These are phyloP conservation scores for Dryomyza anilis DNA, from an alignment of 2,888 invertebrate species.

Conservation along the genomic window DNA sequence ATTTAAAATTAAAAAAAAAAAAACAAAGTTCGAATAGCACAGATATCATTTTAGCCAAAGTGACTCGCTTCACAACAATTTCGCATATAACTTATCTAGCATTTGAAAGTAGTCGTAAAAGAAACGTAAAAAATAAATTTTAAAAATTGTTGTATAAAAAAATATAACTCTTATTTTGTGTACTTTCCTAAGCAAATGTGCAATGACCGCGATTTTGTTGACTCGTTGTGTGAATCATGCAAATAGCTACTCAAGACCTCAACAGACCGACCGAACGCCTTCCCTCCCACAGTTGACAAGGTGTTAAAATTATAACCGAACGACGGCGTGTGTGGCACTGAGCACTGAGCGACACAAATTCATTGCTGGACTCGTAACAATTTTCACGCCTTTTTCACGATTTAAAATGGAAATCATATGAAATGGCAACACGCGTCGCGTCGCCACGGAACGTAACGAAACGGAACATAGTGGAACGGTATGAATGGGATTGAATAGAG, in stretches of 20 bases:
- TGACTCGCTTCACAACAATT: no score
- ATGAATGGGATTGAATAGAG: background rate
- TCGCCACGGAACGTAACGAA: no score
- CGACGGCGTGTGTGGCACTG: constrained; percentile 17
- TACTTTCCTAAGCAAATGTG: no score
- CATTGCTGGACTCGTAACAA: constrained; percentile 17
- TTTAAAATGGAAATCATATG: background rate
- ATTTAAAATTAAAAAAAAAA: no score
- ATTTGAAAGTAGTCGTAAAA: no score
- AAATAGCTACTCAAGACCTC: background rate
- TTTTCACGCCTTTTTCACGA: constrained; percentile 21
- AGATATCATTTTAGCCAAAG: no score
- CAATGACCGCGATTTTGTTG: constrained; percentile 39
- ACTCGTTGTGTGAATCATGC: constrained; percentile 11
- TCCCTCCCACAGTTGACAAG: background rate
- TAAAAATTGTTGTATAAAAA: background rate
- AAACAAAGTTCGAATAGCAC: no score
- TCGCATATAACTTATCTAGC: no score
- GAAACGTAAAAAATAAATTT: background rate
- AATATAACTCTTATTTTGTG: no score
- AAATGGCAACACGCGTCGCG: no score
- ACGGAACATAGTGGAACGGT: background rate
- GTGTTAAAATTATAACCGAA: background rate
- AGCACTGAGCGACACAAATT: background rate
- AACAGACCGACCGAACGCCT: background rate